Conservation (phyloP, 2,797 vertebrate species). For the Phrynocephalus guinanensis region DNA sequence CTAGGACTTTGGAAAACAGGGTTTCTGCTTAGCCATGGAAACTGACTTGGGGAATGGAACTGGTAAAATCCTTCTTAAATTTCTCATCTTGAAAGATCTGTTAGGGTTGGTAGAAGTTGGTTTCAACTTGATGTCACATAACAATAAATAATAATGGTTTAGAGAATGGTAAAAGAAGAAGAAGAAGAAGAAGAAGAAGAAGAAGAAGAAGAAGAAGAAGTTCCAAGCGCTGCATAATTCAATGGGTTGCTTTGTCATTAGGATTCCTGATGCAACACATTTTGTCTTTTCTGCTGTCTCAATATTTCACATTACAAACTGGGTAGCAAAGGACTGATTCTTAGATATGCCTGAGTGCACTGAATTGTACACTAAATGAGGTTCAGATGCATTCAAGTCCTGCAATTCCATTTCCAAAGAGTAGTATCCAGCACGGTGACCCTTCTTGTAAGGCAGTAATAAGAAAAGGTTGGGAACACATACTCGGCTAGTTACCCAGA, state of each 20-base stretch:
- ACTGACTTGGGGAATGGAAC: too few relatives aligned
- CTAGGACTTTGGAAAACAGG: too few relatives aligned
- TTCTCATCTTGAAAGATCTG: too few relatives aligned
- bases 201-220: too few relatives aligned
- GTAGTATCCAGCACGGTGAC: background rate
- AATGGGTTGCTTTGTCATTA: background rate
- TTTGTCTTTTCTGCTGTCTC: slow-evolving; percentile 5
- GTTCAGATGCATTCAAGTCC: background rate
- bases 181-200: too few relatives aligned
- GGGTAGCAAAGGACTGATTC: background rate
- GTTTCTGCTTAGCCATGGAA: too few relatives aligned
- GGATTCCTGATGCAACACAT: background rate
- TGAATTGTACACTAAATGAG: background rate
- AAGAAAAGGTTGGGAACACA: slow-evolving; percentile 17
- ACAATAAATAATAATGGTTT: too few relatives aligned
- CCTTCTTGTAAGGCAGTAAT: background rate
- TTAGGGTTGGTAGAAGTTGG: too few relatives aligned
- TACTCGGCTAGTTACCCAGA: background rate
- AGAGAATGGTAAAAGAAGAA: background rate
- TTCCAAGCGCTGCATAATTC: background rate
- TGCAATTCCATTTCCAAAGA: background rate
- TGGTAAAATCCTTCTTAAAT: too few relatives aligned
- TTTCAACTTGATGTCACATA: too few relatives aligned
- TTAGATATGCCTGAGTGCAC: slow-evolving; percentile 1
- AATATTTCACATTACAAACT: background rate